Evolutionary conservation across 2,113 vertebrate species (phyloP).

Genomic region (Athene cunicularia): DNA sequence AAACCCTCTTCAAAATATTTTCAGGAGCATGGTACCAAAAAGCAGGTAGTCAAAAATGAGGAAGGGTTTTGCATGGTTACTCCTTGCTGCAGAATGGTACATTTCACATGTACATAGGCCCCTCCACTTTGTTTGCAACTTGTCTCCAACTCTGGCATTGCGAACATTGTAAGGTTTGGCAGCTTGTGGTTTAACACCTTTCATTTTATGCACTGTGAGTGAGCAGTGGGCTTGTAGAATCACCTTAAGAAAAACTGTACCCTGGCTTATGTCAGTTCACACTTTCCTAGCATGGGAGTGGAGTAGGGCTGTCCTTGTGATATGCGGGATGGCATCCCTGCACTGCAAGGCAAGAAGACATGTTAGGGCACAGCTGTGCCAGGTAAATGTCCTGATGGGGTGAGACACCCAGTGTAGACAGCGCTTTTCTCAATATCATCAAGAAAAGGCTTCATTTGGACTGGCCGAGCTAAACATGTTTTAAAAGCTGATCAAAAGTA

Average conservation of each 20-base stretch:
- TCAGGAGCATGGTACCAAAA: not conserved
- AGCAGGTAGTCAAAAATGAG: not conserved
- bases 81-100: not conserved
- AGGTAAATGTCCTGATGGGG: not conserved
- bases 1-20: not conserved
- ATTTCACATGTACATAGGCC: not conserved
- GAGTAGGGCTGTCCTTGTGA: not conserved
- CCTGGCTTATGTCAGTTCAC: not conserved
- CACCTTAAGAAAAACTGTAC: not conserved
- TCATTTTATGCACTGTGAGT: not conserved
- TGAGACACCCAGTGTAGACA: not conserved
- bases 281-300: not conserved
- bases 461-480: not conserved
- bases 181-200: not conserved
- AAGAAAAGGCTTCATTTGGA: not conserved
- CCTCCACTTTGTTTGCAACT: not conserved
- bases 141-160: not conserved
- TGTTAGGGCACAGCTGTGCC: not conserved
- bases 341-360: fast-evolving
- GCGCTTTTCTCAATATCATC: not conserved
- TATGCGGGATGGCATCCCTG: not conserved
- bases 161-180: not conserved
- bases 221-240: not conserved
- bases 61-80: not conserved
- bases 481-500: not conserved